Evolutionary conservation across 2,888 invertebrate species (phyloP).

Genomic region (Sinopyrophorus schimmeli): DNA sequence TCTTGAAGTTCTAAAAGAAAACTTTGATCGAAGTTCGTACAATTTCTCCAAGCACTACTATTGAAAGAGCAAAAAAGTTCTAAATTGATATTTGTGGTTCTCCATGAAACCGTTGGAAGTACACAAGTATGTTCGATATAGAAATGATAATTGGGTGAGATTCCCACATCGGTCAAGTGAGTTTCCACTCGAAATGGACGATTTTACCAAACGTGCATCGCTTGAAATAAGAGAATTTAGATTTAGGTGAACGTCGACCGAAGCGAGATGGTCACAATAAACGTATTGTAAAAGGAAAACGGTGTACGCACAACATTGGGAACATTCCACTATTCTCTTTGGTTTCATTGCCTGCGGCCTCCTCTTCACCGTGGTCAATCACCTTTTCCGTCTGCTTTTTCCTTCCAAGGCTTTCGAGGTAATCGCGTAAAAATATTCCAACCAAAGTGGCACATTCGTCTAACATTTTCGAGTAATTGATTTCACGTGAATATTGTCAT

Average conservation of each 20-base stretch:
- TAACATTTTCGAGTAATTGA: conserved; percentile 1
- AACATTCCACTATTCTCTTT: conserved; percentile 37
- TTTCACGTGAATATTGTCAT: too few relatives aligned
- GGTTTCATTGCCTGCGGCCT: conserved; percentile 33
- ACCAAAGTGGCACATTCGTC: conserved; percentile 6
- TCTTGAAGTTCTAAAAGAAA: too few relatives aligned
- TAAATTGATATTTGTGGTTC: too few relatives aligned
- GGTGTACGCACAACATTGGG: conserved; percentile 34
- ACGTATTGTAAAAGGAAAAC: conserved; percentile 10
- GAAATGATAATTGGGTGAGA: conserved; percentile 33
- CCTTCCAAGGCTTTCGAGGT: conserved; percentile 22
- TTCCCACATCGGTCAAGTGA: conserved; percentile 34
- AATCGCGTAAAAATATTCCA: conserved; percentile 17
- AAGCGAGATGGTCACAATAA: conserved; percentile 19
- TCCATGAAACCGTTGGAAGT: too few relatives aligned
- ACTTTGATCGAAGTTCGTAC: too few relatives aligned
- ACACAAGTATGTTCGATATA: conserved; percentile 13
- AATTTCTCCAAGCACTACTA: too few relatives aligned
- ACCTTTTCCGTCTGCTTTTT: conserved; percentile 38
- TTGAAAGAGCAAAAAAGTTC: too few relatives aligned
- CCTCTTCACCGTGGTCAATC: conserved; percentile 40
- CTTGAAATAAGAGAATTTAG: background rate
- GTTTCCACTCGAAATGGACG: conserved; percentile 8
- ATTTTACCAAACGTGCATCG: conserved; percentile 14
- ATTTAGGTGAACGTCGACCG: conserved; percentile 1